A percentile compares a stretch with the other conserved stretches of the same genome.
Conservation (phyloP, 2,797 vertebrate genomes). For the Coreius guichenoti region DNA sequence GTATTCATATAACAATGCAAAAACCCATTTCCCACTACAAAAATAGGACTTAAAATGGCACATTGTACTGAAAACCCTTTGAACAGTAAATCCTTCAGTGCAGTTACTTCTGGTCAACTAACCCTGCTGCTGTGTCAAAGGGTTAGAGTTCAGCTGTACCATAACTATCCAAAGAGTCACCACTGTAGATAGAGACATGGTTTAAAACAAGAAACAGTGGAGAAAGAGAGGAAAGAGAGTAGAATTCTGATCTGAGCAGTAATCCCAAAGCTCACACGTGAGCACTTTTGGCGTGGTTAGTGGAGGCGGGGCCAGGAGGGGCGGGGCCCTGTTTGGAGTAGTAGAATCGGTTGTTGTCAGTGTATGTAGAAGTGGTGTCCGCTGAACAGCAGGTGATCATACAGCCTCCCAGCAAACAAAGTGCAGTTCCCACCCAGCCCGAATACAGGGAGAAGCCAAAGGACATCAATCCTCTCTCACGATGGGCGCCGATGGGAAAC, state of each 20-base stretch:
- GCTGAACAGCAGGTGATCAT: conserved; percentile 89
- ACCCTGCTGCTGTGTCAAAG: conserved; percentile 54
- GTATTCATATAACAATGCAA: conserved; percentile 33
- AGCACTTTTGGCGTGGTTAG: conserved; percentile 94
- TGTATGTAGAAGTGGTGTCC: conserved; percentile 82
- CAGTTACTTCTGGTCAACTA: conserved; percentile 37
- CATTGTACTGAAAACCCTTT: conserved; percentile 13
- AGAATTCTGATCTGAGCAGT: conserved; percentile 31
- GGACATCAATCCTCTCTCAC: conserved; percentile 87
- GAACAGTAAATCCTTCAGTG: conserved; percentile 38
- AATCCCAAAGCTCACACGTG: conserved; percentile 82
- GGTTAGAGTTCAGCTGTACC: conserved; percentile 50
- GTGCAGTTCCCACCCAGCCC: conserved; percentile 91
- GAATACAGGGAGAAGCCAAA: conserved; percentile 95
- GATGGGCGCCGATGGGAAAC: conserved; percentile 93
- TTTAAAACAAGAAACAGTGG: conserved; percentile 13
- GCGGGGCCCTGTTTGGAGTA: conserved; percentile 83
- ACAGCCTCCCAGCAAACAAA: conserved; percentile 88
- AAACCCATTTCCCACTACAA: not conserved
- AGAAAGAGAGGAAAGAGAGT: not conserved
- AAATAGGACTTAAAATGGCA: conserved; percentile 28
- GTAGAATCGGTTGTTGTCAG: conserved; percentile 93
- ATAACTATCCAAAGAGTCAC: conserved; percentile 57
- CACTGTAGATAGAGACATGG: conserved; percentile 53
- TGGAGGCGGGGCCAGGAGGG: conserved; percentile 69